phyloP scores from a whole-genome alignment of 2,113 vertebrate genomes.

The Daphoenositta chrysoptera region DNA sequence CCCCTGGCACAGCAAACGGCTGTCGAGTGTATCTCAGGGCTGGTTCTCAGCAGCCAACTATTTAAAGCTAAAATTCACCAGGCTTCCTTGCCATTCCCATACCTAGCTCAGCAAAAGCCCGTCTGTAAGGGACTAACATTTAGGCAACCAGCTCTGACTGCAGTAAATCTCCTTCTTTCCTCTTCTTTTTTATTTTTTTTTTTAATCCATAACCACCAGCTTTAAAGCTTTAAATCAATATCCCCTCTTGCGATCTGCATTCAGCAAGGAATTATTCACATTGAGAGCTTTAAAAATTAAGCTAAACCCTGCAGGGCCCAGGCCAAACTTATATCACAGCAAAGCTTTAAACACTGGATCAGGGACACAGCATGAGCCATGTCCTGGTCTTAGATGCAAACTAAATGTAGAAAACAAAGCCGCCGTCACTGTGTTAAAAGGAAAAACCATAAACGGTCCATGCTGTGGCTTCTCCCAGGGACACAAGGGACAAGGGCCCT shows the following conservation, averaged over 20 bases:
- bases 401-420: constrained; percentile 60
- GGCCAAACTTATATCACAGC: constrained; percentile 64
- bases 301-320: constrained; percentile 56
- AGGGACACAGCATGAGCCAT: constrained; percentile 48
- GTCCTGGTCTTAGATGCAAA: constrained; percentile 54
- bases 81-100: neutral
- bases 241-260: constrained; percentile 59
- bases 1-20: neutral
- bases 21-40: neutral
- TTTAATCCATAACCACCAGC: constrained; percentile 60
- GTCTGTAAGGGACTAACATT: constrained; percentile 48
- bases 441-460: constrained; percentile 26
- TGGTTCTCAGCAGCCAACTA: constrained; percentile 22
- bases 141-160: constrained; percentile 37
- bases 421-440: constrained; percentile 11
- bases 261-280: constrained; percentile 66
- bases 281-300: constrained; percentile 65
- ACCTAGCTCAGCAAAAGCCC: constrained; percentile 34
- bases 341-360: constrained; percentile 64
- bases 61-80: constrained; percentile 2
- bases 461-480: constrained; percentile 30
- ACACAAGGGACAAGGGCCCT: constrained; percentile 27
- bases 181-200: neutral
- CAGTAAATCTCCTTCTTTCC: constrained; percentile 48
- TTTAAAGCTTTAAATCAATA: constrained; percentile 71